A percentile compares a stretch with the other conserved stretches of the same genome.
Evolutionary conservation across 2,113 vertebrate species (phyloP).

Genomic region (Aspiorhynchus laticeps): DNA sequence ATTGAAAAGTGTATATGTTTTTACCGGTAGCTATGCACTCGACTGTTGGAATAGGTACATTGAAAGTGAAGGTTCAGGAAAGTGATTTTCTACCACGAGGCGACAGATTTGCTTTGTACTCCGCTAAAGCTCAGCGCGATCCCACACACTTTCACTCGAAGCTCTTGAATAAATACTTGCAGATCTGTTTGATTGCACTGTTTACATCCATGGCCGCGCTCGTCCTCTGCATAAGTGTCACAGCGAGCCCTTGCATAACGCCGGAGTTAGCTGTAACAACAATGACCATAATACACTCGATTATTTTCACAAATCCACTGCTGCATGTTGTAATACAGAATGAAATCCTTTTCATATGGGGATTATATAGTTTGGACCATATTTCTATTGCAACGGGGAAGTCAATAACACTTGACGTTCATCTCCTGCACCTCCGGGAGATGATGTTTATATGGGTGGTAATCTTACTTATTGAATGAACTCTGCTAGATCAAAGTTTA

Average conservation of each 20-base stretch:
- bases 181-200: constrained; percentile 42
- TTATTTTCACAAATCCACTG: constrained; percentile 48
- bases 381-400: constrained; percentile 10
- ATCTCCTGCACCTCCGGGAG: constrained; percentile 18
- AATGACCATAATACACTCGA: constrained; percentile 35
- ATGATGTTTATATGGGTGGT: constrained; percentile 2
- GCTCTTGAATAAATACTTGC: constrained; percentile 34
- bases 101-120: constrained; percentile 8
- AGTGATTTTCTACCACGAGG: neutral
- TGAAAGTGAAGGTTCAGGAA: neutral
- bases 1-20: neutral
- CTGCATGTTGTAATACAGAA: constrained; percentile 40
- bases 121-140: neutral
- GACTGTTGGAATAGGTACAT: neutral
- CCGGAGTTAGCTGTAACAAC: neutral
- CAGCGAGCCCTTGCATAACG: neutral
- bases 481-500: neutral
- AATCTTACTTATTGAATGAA: constrained; percentile 18
- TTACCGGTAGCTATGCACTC: neutral
- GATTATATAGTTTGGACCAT: constrained; percentile 33
- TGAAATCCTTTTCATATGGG: constrained; percentile 43
- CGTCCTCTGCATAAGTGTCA: constrained; percentile 16
- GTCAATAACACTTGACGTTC: constrained; percentile 29
- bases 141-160: constrained; percentile 11
- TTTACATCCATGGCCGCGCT: constrained; percentile 6